Base-by-base conservation (phyloP, 2,113 vertebrate genomes). In the Colaptes auratus region DNA sequence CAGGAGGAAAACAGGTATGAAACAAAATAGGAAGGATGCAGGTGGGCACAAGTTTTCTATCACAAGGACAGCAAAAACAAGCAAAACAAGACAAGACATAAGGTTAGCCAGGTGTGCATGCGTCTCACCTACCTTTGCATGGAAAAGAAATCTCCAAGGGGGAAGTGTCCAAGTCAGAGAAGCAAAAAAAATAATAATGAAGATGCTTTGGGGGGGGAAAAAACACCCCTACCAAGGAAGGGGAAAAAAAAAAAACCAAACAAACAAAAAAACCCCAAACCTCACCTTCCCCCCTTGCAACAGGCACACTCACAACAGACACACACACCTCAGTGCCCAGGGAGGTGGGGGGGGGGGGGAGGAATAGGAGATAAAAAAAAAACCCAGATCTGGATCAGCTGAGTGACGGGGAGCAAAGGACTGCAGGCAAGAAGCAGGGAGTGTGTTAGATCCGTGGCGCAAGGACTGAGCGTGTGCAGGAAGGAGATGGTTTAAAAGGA, bases 81-180 rank as follows among this genome's bases (percentile, higher is more conserved):
- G 64, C 1, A 11, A 82, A 92, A 95, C 0, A 0, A 93, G 72
- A 92, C 82, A 92, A 92, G 89, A 88, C 85, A 90, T 9, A 92
- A 72, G 89, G 83, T 80, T 80, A 94, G 74, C 70, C 93, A 95
- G 93, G 90, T 92, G 92, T 95, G 89, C 89, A 93, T 88, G 81
- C 95, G 0, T 82, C 91, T 95, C 93, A 97, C 97, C 95, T 97
- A 97, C 97, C 97, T 97, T 97, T 65, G 95, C 97, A 97, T 97
- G 96, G 96, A 97, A 97, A 95, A 96, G 91, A 93, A 93, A 95
- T 95, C 93, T 97, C 95, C 93, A 35, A 92, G 96, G 84, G 85
- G 81, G 79, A 92, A 94, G 92, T 95, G 93, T 96, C 95, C 95
- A 80, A 95, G 95, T 95, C 96, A 92, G 90, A 95, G 95, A 96